These are phyloP conservation scores for Okapia johnstoni DNA, from an alignment of 2,113 vertebrate genomes.

Conservation along the genomic window DNA sequence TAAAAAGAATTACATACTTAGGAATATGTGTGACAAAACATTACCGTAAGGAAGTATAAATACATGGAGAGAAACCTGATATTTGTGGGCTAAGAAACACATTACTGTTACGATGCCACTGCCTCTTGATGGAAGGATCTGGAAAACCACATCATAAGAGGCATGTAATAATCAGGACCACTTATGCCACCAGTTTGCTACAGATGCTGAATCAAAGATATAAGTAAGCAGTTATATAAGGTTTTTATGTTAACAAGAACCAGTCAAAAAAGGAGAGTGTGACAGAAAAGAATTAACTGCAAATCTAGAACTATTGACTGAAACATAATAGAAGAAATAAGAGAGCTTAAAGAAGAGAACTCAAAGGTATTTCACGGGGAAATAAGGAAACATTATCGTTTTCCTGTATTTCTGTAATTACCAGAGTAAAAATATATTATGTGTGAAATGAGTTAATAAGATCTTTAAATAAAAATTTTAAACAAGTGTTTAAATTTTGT, in stretches of 20 bases:
- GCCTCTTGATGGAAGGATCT: background rate
- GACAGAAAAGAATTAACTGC: background rate
- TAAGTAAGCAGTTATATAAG: background rate
- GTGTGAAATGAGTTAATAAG: background rate
- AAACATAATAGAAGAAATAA: background rate
- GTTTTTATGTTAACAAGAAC: background rate
- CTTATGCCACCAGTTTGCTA: background rate
- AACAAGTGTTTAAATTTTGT: background rate
- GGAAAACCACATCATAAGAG: background rate
- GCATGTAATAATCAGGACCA: background rate
- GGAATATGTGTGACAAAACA: background rate
- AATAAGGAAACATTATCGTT: background rate
- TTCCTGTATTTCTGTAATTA: background rate
- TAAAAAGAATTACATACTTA: background rate
- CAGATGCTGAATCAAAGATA: background rate
- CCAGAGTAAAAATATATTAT: background rate
- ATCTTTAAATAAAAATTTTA: background rate
- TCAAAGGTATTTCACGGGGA: background rate
- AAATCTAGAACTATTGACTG: background rate
- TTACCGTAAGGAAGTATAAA: background rate
- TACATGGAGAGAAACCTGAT: background rate
- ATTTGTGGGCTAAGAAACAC: background rate
- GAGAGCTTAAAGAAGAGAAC: background rate
- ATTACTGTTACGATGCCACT: background rate
- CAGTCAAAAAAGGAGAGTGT: background rate